Percentiles rank a stretch among this genome's conserved stretches.
Evolutionary conservation across 1,140 invertebrate species (phyloP).

Genomic region (Pseudomyrmex sp.): DNA sequence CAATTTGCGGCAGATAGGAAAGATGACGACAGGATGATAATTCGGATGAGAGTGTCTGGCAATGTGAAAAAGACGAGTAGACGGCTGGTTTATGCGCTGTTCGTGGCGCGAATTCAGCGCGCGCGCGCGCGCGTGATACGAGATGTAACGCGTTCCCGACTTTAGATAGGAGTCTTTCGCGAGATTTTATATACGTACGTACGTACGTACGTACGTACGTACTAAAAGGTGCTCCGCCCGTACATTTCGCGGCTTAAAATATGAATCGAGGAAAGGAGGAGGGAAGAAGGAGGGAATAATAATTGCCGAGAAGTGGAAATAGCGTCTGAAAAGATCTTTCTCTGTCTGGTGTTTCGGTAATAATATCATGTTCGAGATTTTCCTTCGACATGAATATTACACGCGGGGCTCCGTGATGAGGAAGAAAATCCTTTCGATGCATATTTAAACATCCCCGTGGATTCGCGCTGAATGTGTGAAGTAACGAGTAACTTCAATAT

Average conservation of each 20-base stretch:
- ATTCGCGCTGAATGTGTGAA: constrained; percentile 43
- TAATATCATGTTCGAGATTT: constrained; percentile 11
- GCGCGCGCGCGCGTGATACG: neutral
- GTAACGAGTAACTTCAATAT: constrained; percentile 50
- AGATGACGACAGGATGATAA: constrained; percentile 10
- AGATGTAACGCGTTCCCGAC: neutral
- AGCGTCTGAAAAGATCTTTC: neutral
- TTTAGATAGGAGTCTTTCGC: constrained; percentile 1
- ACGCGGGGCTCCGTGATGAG: neutral
- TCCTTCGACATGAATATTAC: constrained; percentile 11
- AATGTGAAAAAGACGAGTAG: constrained; percentile 22
- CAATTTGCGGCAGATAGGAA: neutral
- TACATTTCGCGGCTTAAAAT: neutral
- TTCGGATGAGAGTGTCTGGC: constrained; percentile 24
- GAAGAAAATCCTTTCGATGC: constrained; percentile 29
- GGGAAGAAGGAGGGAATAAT: constrained; percentile 4
- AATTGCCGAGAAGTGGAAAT: neutral
- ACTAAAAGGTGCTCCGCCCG: too few species aligned
- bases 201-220: neutral
- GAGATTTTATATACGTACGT: constrained; percentile 5
- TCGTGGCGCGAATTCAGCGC: constrained; percentile 13
- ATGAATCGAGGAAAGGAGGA: neutral
- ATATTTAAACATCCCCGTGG: constrained; percentile 44
- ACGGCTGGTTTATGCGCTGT: constrained; percentile 18
- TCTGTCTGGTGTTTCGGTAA: constrained; percentile 4